Conservation (phyloP, 1,140 invertebrate genomes). For the Diplogasteroides magnus region DNA sequence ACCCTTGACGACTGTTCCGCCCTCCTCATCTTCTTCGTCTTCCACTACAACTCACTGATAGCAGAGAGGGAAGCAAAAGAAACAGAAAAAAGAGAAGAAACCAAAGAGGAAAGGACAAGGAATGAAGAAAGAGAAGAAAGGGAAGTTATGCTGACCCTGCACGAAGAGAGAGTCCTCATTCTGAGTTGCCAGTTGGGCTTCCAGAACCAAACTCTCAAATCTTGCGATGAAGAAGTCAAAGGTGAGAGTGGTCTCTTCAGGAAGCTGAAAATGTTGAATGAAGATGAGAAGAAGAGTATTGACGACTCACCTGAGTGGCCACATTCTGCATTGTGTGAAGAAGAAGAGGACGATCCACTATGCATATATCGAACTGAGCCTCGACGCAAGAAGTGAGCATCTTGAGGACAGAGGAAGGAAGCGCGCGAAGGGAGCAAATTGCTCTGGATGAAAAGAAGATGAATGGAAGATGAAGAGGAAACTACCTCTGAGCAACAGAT, state of each 20-base stretch:
- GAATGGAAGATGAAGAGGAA: background rate
- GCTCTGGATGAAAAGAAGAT: background rate
- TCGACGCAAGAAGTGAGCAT: slow-evolving; percentile 60
- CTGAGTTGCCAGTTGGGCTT: slow-evolving; percentile 82
- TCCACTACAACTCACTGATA: background rate
- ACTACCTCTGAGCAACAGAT: slow-evolving; percentile 74
- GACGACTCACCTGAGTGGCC: slow-evolving; percentile 67
- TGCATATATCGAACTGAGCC: slow-evolving; percentile 69
- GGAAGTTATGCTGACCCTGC: slow-evolving; percentile 64
- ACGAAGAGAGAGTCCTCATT: slow-evolving; percentile 72
- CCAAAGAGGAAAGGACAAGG: slow-evolving; percentile 9
- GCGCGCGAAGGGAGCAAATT: background rate
- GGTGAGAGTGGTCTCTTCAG: slow-evolving; percentile 78
- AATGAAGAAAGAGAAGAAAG: slow-evolving; percentile 1
- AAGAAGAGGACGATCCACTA: slow-evolving; percentile 91
- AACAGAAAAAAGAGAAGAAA: slow-evolving; percentile 11
- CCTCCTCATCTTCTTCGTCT: background rate
- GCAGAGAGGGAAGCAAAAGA: background rate
- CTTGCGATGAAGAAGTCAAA: slow-evolving; percentile 98
- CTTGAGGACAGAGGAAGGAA: slow-evolving; percentile 45
- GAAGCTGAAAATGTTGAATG: slow-evolving; percentile 59
- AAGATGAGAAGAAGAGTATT: background rate
- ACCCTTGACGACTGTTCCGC: background rate
- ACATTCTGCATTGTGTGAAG: slow-evolving; percentile 91
- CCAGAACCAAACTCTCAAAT: slow-evolving; percentile 89